Conservation (phyloP, 2,113 vertebrate species). For the Phaetusa simplex region DNA sequence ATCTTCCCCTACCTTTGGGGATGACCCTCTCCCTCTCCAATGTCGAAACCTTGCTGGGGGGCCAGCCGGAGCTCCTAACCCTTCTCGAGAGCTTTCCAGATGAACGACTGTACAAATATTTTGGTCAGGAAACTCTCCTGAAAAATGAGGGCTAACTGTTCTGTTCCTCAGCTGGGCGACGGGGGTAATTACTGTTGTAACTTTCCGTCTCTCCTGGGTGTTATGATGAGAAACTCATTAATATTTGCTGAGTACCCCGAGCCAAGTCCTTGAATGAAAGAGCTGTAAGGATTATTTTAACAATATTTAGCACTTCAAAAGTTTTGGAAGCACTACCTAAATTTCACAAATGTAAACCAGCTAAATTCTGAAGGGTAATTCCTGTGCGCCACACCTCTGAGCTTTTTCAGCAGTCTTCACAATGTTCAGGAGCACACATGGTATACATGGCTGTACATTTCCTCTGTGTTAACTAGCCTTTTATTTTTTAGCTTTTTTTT, state of each 20-base stretch:
- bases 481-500: neutral
- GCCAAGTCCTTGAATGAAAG: slow-evolving; percentile 36
- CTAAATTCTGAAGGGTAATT: neutral
- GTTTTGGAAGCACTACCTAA: neutral
- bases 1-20: neutral
- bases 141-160: slow-evolving; percentile 27
- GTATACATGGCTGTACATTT: neutral
- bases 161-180: neutral
- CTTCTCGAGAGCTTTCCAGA: neutral
- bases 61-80: neutral
- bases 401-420: neutral
- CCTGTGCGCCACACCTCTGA: slow-evolving; percentile 13
- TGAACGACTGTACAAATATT: neutral
- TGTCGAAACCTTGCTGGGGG: neutral
- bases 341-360: slow-evolving; percentile 28
- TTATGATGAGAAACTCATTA: slow-evolving; percentile 48
- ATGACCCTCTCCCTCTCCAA: neutral
- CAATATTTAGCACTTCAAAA: slow-evolving; percentile 48
- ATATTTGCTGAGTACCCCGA: slow-evolving; percentile 1
- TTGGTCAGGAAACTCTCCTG: neutral
- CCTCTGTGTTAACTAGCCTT: neutral
- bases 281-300: slow-evolving; percentile 29
- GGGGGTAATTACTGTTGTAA: slow-evolving; percentile 1
- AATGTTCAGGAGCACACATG: neutral
- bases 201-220: slow-evolving; percentile 10